Conservation (phyloP, 2,113 vertebrate genomes). For the Thunnus maccoyii region DNA sequence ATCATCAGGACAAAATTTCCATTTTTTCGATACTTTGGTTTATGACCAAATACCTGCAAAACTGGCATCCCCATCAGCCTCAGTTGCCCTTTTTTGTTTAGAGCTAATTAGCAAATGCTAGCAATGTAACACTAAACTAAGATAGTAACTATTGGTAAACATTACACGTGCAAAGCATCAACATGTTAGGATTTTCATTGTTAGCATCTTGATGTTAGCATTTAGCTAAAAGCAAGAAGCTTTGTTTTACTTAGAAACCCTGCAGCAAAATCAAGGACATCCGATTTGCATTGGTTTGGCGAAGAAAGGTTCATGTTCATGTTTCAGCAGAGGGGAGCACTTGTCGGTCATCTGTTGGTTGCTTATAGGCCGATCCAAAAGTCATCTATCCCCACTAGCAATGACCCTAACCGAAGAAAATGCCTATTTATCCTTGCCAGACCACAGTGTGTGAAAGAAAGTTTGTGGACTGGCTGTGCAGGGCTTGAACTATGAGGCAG, state of each 20-base stretch:
- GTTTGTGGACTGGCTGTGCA: constrained; percentile 21
- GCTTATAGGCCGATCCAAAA: constrained; percentile 3
- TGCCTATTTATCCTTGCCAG: constrained; percentile 23
- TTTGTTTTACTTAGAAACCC: not conserved
- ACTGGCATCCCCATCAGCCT: no score
- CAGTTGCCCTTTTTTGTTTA: not conserved
- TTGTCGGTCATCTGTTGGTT: constrained; percentile 32
- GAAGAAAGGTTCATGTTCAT: constrained; percentile 32
- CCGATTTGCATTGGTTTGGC: not conserved
- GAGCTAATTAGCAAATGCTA: not conserved
- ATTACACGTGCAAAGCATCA: not conserved
- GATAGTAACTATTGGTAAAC: not conserved
- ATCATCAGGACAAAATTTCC: not conserved
- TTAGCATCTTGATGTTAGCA: not conserved
- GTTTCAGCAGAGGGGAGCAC: constrained; percentile 24
- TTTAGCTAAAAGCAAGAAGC: no score
- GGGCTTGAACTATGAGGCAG: constrained; percentile 20
- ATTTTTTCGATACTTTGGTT: no score
- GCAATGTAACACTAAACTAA: no score
- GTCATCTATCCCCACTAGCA: not conserved
- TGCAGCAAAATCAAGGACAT: constrained; percentile 1
- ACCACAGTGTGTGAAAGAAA: constrained; percentile 45
- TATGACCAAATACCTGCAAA: no score
- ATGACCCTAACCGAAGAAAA: constrained; percentile 25
- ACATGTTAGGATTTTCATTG: not conserved